Evolutionary conservation across 1,140 invertebrate species (phyloP).

Genomic region (Drosophila ogumai): DNA sequence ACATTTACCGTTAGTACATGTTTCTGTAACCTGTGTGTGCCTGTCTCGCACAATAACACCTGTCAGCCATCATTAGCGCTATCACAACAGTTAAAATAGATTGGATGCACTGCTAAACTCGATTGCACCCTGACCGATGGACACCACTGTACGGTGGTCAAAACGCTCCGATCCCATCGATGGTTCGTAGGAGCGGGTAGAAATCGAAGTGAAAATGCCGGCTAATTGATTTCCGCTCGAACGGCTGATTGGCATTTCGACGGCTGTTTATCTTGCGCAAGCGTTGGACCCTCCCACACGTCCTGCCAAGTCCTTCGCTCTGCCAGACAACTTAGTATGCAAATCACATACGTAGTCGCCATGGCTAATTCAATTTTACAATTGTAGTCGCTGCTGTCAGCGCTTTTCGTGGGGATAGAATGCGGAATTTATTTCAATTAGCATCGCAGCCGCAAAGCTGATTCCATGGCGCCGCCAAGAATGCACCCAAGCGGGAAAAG

Average conservation of each 20-base stretch:
- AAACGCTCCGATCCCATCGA: neutral
- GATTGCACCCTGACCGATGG: constrained; percentile 14
- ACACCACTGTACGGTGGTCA: constrained; percentile 18
- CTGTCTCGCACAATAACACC: constrained; percentile 15
- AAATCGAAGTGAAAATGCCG: constrained; percentile 11
- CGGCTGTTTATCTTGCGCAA: constrained; percentile 40
- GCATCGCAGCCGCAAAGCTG: constrained; percentile 42
- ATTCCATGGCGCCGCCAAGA: constrained; percentile 38
- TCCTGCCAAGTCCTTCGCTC: neutral
- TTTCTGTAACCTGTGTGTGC: neutral
- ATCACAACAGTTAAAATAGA: constrained; percentile 9
- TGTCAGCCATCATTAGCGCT: constrained; percentile 21
- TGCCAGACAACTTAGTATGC: constrained; percentile 38
- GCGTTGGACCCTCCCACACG: constrained; percentile 17
- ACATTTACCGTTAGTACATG: neutral
- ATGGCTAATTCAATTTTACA: constrained; percentile 73
- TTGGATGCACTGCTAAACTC: constrained; percentile 11
- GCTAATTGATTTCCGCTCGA: constrained; percentile 68
- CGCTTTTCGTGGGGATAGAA: constrained; percentile 65
- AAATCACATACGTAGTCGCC: constrained; percentile 28
- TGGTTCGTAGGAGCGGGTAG: neutral
- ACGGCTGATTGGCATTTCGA: constrained; percentile 52
- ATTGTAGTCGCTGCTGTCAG: constrained; percentile 65
- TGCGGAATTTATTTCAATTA: constrained; percentile 78
- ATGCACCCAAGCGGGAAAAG: constrained; percentile 49